Conservation (phyloP, 2,888 invertebrate genomes). For the Spisula subtruncata region DNA sequence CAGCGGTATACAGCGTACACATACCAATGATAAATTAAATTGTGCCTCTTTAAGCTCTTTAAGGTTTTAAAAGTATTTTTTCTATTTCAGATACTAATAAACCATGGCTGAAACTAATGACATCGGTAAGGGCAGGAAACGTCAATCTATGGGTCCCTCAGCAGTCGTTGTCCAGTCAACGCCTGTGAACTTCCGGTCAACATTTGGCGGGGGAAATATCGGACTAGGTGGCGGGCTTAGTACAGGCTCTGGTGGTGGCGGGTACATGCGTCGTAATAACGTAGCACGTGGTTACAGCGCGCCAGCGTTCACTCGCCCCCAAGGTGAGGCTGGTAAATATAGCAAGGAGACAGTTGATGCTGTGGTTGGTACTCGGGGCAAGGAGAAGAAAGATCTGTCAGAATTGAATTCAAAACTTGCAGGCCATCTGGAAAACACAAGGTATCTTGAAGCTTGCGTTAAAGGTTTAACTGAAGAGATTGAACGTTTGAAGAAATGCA, state of each 20-base stretch:
- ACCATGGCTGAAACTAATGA: background rate
- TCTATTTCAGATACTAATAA: background rate
- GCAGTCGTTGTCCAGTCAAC: constrained; percentile 14
- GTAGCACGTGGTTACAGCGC: constrained; percentile 11
- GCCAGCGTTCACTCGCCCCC: constrained; percentile 39
- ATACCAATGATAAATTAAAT: too few species aligned
- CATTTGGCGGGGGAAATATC: background rate
- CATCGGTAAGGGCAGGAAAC: background rate
- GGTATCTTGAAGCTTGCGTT: constrained; percentile 87
- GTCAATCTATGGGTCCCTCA: background rate
- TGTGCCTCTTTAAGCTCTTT: too few species aligned
- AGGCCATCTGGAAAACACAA: constrained; percentile 88
- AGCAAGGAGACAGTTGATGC: constrained; percentile 86
- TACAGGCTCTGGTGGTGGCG: background rate
- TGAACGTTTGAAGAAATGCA: constrained; percentile 81
- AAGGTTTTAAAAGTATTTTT: too few species aligned
- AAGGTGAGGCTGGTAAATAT: constrained; percentile 74
- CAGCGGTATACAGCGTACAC: too few species aligned
- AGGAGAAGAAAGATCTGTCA: constrained; percentile 89
- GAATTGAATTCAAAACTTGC: constrained; percentile 89
- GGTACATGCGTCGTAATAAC: background rate
- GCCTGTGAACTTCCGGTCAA: background rate
- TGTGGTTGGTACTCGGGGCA: constrained; percentile 87
- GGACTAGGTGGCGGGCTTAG: background rate
- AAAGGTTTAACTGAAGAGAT: constrained; percentile 84